phyloP scores from a whole-genome alignment of 2,888 invertebrate genomes.

The Cheilosia scutellata region DNA sequence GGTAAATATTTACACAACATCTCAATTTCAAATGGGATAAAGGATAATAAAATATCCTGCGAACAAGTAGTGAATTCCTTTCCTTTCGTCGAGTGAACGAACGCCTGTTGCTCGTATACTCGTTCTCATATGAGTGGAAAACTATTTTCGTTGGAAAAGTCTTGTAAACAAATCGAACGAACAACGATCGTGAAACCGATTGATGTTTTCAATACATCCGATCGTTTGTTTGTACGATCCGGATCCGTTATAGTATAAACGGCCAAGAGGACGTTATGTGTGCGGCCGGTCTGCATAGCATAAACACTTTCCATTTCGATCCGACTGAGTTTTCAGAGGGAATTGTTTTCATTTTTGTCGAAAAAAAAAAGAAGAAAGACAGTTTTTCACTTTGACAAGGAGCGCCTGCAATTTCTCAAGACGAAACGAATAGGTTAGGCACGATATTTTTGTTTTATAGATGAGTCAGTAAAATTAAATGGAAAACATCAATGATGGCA shows the following conservation, averaged over 20 bases:
- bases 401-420: conserved; percentile 44
- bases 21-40: conserved; percentile 22
- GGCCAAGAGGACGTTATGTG: conserved; percentile 20
- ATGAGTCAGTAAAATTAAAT: conserved; percentile 28
- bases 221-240: conserved; percentile 66
- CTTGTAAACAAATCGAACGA: conserved; percentile 55
- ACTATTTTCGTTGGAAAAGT: conserved; percentile 46
- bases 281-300: conserved; percentile 45
- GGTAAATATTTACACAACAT: conserved; percentile 61
- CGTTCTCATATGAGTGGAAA: not conserved
- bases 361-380: not conserved
- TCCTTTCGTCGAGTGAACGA: not conserved
- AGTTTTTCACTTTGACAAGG: conserved; percentile 29
- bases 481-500: conserved; percentile 39
- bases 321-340: conserved; percentile 10
- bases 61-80: conserved; percentile 25
- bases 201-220: conserved; percentile 65
- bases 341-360: not conserved
- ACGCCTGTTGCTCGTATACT: conserved; percentile 52
- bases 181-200: conserved; percentile 61
- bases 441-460: not conserved
- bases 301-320: conserved; percentile 73
- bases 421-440: not conserved
- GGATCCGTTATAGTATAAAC: conserved; percentile 45
- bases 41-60: conserved; percentile 66